Evolutionary conservation across 2,888 invertebrate genomes (phyloP), one percentile per base, ranked within the genome.

Genomic region (Diaphora mendica): DNA sequence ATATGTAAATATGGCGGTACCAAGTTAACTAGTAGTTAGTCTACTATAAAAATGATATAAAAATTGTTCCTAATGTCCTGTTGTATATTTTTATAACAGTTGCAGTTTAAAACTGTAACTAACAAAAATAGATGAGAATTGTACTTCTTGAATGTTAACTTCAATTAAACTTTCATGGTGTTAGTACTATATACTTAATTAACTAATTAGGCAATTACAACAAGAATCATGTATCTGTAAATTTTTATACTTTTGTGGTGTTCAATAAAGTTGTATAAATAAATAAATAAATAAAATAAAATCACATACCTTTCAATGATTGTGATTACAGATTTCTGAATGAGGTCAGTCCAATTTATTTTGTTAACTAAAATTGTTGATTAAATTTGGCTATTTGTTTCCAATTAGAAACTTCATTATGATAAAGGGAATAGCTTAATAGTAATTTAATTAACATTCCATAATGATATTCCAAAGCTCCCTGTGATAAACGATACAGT

Each of bases 401-500:
- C n/a, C 15, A 17, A 30, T 62, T 7, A 62, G 17, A 1, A 17
- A 15, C 5, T 7, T 30, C 59, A 13, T 59, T 26, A 26, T 30
- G 30, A 30, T 30, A 62, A 30, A 15, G 59, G 59, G 13, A 15
- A 30, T 17, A 68, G 26, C 20, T 4, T 67, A 67, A 55, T 75
- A 64, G 26, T 75, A 23, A 23, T 65, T 15, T 15, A 42, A 79
- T 73, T 72, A 78, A 77, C 84, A 88, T 86, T 87, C 84, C 85
- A 80, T 75, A 77, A 82, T 84, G 77, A 83, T 82, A 84, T 88
- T 87, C 88, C 88, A 91, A 91, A 90, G 89, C 86, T 86, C 82
- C 83, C 87, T 90, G 90, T 91, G 90, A 90, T 91, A 90, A 82
- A 80, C 75, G 68, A 73, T 72, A 55, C 71, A 75, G 72, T 78